These are phyloP conservation scores for Lota lota DNA, from an alignment of 2,113 vertebrate species.

Conservation along the genomic window DNA sequence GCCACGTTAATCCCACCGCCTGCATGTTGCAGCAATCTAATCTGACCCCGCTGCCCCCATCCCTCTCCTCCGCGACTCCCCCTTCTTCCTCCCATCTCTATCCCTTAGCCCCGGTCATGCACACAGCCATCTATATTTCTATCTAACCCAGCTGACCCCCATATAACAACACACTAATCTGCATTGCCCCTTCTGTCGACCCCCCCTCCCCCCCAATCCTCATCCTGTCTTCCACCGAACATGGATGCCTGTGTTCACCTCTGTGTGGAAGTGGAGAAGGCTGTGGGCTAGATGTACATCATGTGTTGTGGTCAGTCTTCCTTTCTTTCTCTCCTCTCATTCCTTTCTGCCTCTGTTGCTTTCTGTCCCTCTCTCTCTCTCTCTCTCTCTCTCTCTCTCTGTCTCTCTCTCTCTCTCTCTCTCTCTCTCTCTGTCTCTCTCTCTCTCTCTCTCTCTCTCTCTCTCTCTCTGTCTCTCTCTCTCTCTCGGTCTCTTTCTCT, in stretches of 20 bases:
- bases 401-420: constrained; percentile 9
- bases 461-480: no score
- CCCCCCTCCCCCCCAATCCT: neutral
- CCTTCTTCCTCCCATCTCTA: neutral
- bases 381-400: constrained; percentile 22
- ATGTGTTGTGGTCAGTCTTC: no score
- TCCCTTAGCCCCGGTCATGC: neutral
- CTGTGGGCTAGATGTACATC: no score
- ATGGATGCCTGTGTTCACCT: no score
- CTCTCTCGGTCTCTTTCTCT: no score
- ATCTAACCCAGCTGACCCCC: no score
- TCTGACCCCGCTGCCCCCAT: constrained; percentile 26
- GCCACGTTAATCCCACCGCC: constrained; percentile 7
- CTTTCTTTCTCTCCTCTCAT: no score
- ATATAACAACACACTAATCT: no score
- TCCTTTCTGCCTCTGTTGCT: no score
- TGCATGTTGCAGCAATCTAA: constrained; percentile 25
- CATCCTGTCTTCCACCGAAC: neutral
- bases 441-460: neutral
- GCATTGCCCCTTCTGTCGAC: no score
- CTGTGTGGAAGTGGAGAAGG: no score
- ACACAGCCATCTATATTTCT: neutral
- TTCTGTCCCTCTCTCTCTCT: constrained; percentile 15
- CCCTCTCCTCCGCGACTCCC: neutral
- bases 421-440: neutral